Evolutionary conservation across 2,113 vertebrate genomes (phyloP).

Genomic region (Mesoclemmys tuberculata): DNA sequence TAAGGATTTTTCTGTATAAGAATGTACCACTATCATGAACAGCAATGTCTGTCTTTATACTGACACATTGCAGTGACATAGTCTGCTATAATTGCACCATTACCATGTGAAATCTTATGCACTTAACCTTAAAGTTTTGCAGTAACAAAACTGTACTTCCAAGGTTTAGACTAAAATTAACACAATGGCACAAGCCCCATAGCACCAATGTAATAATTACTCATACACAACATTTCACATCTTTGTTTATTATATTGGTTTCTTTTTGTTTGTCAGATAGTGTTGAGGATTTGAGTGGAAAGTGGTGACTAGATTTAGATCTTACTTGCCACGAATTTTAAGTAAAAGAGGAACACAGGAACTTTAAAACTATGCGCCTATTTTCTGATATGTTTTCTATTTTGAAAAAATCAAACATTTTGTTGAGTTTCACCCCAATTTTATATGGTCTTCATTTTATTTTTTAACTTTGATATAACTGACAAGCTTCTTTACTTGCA

Average conservation of each 20-base stretch:
- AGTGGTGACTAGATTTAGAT: not conserved
- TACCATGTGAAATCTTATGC: rapidly evolving
- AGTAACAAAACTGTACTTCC: not conserved
- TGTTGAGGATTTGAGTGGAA: not conserved
- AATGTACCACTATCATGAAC: rapidly evolving
- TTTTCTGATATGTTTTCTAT: not conserved
- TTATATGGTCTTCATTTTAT: not conserved
- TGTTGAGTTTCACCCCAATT: not conserved
- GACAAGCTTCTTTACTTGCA: constrained; percentile 5
- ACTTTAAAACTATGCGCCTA: not conserved
- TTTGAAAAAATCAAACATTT: not conserved
- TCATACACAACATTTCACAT: not conserved
- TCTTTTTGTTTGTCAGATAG: not conserved
- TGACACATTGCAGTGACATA: rapidly evolving
- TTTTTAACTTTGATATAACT: constrained; percentile 18
- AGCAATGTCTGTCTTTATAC: rapidly evolving
- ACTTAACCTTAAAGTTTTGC: not conserved
- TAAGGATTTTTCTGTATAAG: rapidly evolving
- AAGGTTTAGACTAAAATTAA: not conserved
- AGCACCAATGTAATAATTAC: not conserved
- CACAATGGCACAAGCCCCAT: rapidly evolving
- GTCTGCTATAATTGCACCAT: rapidly evolving
- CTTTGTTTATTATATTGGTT: rapidly evolving
- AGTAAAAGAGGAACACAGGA: not conserved
- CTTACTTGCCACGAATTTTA: not conserved